phyloP scores from a whole-genome alignment of 2,888 invertebrate genomes.

The Rotaria socialis region DNA sequence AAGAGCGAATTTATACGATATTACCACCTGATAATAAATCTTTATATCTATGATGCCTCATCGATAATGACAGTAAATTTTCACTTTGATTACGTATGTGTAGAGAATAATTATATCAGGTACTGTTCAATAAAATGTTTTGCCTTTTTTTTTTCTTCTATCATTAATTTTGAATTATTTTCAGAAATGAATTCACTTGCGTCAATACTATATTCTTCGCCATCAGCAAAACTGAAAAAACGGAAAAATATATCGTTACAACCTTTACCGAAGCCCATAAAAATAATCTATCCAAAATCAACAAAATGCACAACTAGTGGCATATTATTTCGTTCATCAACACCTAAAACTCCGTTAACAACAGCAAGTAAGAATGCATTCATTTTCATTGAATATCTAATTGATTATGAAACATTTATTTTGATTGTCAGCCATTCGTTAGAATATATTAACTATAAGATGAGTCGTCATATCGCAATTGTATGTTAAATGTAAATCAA shows the following conservation, averaged over 20 bases:
- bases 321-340: conserved; percentile 25
- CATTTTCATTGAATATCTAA: conserved; percentile 30
- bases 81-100: conserved; percentile 14
- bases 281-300: neutral
- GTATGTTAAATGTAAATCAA: conserved; percentile 33
- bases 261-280: neutral
- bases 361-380: neutral
- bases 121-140: neutral
- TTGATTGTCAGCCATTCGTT: neutral
- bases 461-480: conserved; percentile 33
- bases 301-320: neutral
- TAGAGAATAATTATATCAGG: neutral
- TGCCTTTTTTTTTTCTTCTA: neutral
- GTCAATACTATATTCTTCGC: neutral
- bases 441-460: conserved; percentile 34
- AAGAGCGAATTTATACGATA: neutral
- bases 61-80: conserved; percentile 32
- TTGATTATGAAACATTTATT: conserved; percentile 36
- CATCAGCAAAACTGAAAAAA: neutral
- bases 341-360: conserved; percentile 5
- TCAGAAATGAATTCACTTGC: neutral
- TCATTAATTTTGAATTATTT: neutral
- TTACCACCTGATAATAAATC: conserved; percentile 22
- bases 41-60: neutral
- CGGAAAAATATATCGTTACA: neutral